phyloP scores from a whole-genome alignment of 2,888 invertebrate species.

The Sinohyriopsis cumingii region DNA sequence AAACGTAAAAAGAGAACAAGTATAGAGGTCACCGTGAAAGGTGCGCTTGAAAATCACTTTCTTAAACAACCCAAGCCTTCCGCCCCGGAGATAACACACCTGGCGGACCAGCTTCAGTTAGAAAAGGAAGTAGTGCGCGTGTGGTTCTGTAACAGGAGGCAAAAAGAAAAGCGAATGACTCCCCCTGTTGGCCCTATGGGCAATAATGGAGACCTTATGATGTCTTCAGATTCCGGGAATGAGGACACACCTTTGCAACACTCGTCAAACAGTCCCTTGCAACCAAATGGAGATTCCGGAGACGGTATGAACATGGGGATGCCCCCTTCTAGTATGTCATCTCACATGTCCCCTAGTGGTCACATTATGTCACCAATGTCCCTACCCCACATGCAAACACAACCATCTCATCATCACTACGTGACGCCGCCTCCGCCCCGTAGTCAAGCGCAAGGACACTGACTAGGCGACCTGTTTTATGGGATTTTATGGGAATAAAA shows the following conservation, averaged over 20 bases:
- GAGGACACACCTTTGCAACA: conserved; percentile 24
- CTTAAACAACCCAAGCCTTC: conserved; percentile 99
- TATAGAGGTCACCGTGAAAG: conserved; percentile 97
- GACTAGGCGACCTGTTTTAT: conserved; percentile 17
- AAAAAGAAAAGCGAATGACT: conserved; percentile 71
- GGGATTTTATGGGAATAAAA: too few species aligned
- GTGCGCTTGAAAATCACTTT: conserved; percentile 96
- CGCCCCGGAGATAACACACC: conserved; percentile 95
- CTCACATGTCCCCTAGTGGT: conserved; percentile 29
- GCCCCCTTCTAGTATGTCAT: conserved; percentile 28
- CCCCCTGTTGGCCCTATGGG: conserved; percentile 60
- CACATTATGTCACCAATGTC: conserved; percentile 28
- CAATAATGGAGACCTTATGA: conserved; percentile 67
- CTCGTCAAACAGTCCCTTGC: conserved; percentile 27
- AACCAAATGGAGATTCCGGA: conserved; percentile 25
- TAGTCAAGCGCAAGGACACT: conserved; percentile 19
- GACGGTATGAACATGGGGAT: conserved; percentile 33
- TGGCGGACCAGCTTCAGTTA: conserved; percentile 96
- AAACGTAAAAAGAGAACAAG: conserved; percentile 99
- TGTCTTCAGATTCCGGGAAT: conserved; percentile 45
- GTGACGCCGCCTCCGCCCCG: conserved; percentile 18
- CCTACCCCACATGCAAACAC: conserved; percentile 35
- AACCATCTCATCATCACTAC: conserved; percentile 36
- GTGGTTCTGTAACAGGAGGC: conserved; percentile 98
- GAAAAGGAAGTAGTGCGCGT: conserved; percentile 99